phyloP scores from a whole-genome alignment of 2,113 vertebrate genomes.

The Sterrhoptilus dennistouni region DNA sequence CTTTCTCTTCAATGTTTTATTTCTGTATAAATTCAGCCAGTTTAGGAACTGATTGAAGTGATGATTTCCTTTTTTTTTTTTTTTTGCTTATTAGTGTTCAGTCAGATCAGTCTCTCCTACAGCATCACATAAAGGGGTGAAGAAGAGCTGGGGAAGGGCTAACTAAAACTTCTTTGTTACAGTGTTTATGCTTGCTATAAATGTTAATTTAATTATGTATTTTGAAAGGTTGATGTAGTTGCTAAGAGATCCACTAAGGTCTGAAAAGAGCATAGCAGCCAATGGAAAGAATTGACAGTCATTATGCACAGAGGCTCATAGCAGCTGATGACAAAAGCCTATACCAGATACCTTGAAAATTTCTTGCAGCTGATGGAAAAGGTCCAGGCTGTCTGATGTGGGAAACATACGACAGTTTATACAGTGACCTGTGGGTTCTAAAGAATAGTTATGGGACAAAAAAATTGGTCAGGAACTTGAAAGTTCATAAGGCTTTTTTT shows the following conservation, averaged over 20 bases:
- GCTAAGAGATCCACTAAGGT: not conserved
- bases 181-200: not conserved
- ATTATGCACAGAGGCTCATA: conserved; percentile 15
- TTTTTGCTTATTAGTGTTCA: not conserved
- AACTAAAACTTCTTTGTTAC: not conserved
- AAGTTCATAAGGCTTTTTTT: conserved; percentile 42
- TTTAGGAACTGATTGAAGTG: not conserved
- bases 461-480: conserved; percentile 44
- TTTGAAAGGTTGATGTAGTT: conserved; percentile 14
- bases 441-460: conserved; percentile 37
- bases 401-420: conserved; percentile 12
- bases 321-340: conserved; percentile 49
- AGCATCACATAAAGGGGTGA: not conserved
- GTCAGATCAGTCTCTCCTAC: not conserved
- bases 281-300: not conserved
- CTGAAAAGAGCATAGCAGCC: not conserved
- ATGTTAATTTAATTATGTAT: not conserved
- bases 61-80: not conserved
- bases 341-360: conserved; percentile 38
- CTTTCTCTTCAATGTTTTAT: not conserved
- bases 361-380: conserved; percentile 57
- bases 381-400: not conserved
- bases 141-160: not conserved
- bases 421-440: conserved; percentile 32
- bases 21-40: not conserved